A percentile compares a stretch with the other conserved stretches of the same genome.
Conservation (phyloP, 1,140 invertebrate species). For the Ylistrum balloti region DNA sequence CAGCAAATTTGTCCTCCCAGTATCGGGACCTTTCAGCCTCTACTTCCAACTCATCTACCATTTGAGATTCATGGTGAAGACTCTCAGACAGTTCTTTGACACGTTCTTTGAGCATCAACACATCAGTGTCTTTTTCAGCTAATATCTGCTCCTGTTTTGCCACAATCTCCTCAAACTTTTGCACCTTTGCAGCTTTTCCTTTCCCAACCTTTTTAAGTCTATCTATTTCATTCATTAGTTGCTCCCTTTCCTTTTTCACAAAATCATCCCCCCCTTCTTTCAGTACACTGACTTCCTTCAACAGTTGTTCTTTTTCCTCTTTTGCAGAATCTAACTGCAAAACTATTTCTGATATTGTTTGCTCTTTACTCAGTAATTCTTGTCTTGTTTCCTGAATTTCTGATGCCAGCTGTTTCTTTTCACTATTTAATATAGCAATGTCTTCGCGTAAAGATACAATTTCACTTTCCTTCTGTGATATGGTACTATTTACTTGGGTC, state of each 20-base stretch:
- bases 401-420: constrained; percentile 50
- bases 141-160: constrained; percentile 64
- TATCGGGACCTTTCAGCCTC: constrained; percentile 44
- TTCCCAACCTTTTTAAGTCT: constrained; percentile 58
- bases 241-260: constrained; percentile 50
- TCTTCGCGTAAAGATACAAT: constrained; percentile 47
- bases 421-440: constrained; percentile 41
- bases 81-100: constrained; percentile 64
- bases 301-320: constrained; percentile 51
- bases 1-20: constrained; percentile 56
- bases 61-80: constrained; percentile 50
- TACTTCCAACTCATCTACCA: constrained; percentile 16
- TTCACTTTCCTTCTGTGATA: constrained; percentile 53
- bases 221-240: constrained; percentile 49
- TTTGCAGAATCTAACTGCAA: constrained; percentile 48
- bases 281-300: constrained; percentile 48
- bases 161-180: constrained; percentile 54
- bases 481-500: constrained; percentile 17
- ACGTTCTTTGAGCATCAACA: constrained; percentile 67
- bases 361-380: not conserved
- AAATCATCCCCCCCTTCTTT: constrained; percentile 51
- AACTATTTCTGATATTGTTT: constrained; percentile 42
- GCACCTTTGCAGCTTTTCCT: constrained; percentile 61
- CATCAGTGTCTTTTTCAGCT: constrained; percentile 66
- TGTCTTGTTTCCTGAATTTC: constrained; percentile 54